Evolutionary conservation across 2,113 vertebrate genomes (phyloP).

Genomic region (Vulpes lagopus): DNA sequence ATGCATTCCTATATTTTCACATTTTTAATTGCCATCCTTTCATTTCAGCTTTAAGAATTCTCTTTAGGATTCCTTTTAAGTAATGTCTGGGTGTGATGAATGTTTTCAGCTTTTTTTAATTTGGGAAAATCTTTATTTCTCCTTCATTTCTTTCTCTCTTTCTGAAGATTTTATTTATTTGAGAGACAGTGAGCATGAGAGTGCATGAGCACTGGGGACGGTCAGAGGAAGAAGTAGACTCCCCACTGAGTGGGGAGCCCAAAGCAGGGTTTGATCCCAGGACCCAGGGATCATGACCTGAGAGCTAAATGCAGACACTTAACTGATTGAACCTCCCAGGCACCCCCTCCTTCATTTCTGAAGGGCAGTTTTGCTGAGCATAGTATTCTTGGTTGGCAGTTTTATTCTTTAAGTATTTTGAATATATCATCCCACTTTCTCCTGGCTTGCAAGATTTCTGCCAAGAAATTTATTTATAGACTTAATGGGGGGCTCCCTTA

Average conservation of each 20-base stretch:
- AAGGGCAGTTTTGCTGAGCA: neutral
- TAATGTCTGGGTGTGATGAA: neutral
- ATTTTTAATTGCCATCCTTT: neutral
- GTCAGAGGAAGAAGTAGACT: neutral
- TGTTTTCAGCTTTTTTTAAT: neutral
- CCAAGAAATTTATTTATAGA: neutral
- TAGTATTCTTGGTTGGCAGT: neutral
- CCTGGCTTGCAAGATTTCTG: neutral
- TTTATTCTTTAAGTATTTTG: neutral
- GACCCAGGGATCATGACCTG: neutral
- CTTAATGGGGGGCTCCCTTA: neutral
- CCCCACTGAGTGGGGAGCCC: neutral
- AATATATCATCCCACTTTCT: neutral
- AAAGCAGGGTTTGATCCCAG: neutral
- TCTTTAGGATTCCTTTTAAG: neutral
- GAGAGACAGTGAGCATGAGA: neutral
- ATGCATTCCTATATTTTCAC: neutral
- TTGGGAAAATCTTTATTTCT: neutral
- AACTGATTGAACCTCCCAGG: neutral
- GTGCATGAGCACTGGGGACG: neutral
- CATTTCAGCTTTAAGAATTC: constrained; percentile 15
- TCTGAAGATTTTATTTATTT: neutral
- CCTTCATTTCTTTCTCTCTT: too few relatives aligned
- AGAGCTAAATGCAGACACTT: neutral
- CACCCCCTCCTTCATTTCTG: neutral